Base-by-base conservation (phyloP, 2,113 vertebrate genomes). In the Morphnarchus princeps region DNA sequence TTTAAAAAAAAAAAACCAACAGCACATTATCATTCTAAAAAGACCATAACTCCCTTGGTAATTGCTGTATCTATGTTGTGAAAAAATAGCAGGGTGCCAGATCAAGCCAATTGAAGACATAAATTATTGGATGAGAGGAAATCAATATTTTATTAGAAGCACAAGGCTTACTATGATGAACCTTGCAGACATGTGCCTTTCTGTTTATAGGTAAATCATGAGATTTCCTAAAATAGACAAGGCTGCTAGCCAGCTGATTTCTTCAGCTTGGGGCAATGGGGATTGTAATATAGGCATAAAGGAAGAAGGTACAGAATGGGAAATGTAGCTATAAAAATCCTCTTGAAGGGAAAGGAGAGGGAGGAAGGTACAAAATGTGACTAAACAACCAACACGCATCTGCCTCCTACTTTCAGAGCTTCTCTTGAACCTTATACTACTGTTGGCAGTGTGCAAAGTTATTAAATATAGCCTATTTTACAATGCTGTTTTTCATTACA, bases 101-200 rank as follows among this genome's bases (percentile, higher is more conserved):
- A 84, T 89, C 40, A 61, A 83, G 38, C 45, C 65, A 81, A 84
- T 12, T 90, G 82, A 92, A 71, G 74, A 71, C 45, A 81, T 82
- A 81, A 86, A 72, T 92, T 96, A 88, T 54, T 78, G 59, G 63
- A 49, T 67, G 77, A 90, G 65, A 85, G 52, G 47, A 78, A 87
- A 92, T 92, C 82, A 93, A 55, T 97, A 86, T 81, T 95, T 93
- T 87, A 85, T 89, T 87, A 89, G 82, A 83, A 80, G 54, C 61
- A 63, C 50, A 76, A 55, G 47, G 25, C 32, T 94, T 89, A 50
- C 42, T 50, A 43, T 49, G 73, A 87, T 66, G 63, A 94, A 63
- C 26, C 6, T 36, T 77, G 54, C 29, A 92, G 87, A 89, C 11
- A 34, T 19, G 16, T 84, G 57, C 42, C 28, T 77, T 90, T 90